Percentiles rank a stretch among this genome's conserved stretches.
These are phyloP conservation scores for Zoanthus sansibaricus DNA, from an alignment of 92 coral and sea anemone genomes.

Conservation along the genomic window DNA sequence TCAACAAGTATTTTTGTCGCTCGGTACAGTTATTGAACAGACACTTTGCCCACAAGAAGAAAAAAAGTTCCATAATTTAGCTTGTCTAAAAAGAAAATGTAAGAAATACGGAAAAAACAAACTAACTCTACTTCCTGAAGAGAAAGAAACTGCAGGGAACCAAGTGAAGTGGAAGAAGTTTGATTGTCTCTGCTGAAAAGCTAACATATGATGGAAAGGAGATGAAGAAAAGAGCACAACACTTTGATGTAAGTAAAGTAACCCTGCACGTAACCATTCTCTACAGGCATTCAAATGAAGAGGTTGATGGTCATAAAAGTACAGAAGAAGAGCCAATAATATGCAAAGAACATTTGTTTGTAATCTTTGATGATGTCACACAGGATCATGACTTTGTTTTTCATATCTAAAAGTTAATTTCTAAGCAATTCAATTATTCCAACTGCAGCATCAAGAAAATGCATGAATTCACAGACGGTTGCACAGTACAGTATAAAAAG, in stretches of 20 bases:
- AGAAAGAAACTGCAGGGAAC: slow-evolving; percentile 1
- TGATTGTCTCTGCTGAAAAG: slow-evolving; percentile 34
- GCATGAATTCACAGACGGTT: slow-evolving; percentile 25
- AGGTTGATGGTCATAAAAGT: slow-evolving; percentile 25
- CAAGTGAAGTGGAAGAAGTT: slow-evolving; percentile 34
- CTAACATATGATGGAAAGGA: slow-evolving; percentile 38
- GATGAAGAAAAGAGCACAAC: slow-evolving; percentile 34
- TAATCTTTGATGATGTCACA: slow-evolving; percentile 27
- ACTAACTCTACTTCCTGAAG: slow-evolving; percentile 29
- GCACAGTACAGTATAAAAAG: slow-evolving; percentile 35
- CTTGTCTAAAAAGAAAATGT: slow-evolving; percentile 27
- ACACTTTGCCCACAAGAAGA: slow-evolving; percentile 45
- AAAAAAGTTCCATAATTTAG: slow-evolving; percentile 16
- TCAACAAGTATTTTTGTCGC: slow-evolving; percentile 5
- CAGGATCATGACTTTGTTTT: slow-evolving; percentile 51
- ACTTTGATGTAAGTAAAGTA: slow-evolving; percentile 32
- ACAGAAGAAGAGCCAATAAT: slow-evolving; percentile 27
- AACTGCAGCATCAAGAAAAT: slow-evolving; percentile 41
- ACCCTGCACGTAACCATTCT: slow-evolving; percentile 43
- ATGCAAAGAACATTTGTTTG: slow-evolving; percentile 38
- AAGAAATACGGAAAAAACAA: slow-evolving; percentile 33
- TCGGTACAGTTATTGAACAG: slow-evolving; percentile 12
- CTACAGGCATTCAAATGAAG: slow-evolving; percentile 32
- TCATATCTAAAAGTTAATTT: slow-evolving; percentile 38
- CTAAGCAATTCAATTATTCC: slow-evolving; percentile 31